phyloP scores from a whole-genome alignment of 1,140 invertebrate genomes.

The Rhopalosiphum padi region DNA sequence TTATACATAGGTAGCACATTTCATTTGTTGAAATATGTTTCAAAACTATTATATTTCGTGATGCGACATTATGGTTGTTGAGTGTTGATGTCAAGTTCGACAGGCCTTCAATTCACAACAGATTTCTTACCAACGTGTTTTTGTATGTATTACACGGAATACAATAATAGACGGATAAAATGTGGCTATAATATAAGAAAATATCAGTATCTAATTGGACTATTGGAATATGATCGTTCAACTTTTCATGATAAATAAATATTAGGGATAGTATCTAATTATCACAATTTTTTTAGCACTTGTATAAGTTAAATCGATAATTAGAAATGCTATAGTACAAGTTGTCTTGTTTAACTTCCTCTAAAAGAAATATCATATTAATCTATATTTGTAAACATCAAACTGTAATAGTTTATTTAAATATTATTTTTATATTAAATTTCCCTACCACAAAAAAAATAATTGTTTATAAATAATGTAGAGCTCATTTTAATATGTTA shows the following conservation, averaged over 20 bases:
- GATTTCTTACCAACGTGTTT: not conserved
- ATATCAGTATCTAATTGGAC: not conserved
- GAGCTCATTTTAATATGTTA: not conserved
- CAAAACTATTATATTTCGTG: not conserved
- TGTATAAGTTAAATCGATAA: not conserved
- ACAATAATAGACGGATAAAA: not conserved
- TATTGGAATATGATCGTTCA: not conserved
- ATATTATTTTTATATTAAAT: not conserved
- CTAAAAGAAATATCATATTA: not conserved
- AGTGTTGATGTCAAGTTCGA: not conserved
- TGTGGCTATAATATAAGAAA: not conserved
- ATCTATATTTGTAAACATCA: not conserved
- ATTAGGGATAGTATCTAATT: not conserved
- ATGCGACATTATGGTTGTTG: not conserved
- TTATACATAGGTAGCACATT: not conserved
- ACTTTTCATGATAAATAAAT: not conserved
- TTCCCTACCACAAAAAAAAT: not conserved
- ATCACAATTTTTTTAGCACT: not conserved
- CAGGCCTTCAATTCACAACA: not conserved
- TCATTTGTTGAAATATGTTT: not conserved
- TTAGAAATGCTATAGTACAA: not conserved
- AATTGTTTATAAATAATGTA: not conserved
- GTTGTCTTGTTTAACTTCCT: not conserved
- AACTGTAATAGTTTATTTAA: not conserved
- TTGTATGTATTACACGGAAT: not conserved